These are phyloP conservation scores for Phengaris arion DNA, from an alignment of 2,888 invertebrate genomes.

Conservation along the genomic window DNA sequence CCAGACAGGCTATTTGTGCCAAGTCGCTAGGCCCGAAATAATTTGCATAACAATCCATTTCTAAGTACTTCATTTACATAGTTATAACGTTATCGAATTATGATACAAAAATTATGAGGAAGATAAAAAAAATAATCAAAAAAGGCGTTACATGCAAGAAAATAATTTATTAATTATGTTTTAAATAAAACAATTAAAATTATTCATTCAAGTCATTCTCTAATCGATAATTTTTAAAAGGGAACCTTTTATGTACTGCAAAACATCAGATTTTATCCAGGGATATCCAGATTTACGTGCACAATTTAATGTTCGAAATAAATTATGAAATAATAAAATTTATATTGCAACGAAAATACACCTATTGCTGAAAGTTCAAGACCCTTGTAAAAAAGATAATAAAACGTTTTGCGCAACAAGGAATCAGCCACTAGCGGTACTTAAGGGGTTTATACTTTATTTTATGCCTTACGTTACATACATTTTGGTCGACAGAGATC, in stretches of 20 bases:
- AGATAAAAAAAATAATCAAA: too few relatives aligned
- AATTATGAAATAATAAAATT: not conserved
- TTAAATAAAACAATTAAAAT: too few relatives aligned
- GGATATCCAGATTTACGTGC: not conserved
- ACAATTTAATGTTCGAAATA: not conserved
- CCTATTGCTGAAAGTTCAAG: constrained; percentile 2
- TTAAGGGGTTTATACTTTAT: constrained; percentile 17
- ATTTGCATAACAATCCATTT: constrained; percentile 55
- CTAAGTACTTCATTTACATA: constrained; percentile 34
- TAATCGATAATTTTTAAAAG: too few relatives aligned
- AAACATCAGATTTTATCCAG: not conserved
- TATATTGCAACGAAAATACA: not conserved
- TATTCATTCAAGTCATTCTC: too few relatives aligned
- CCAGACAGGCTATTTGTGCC: constrained; percentile 51
- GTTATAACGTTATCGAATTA: constrained; percentile 6
- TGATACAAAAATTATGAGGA: too few relatives aligned
- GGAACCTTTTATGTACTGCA: too few relatives aligned
- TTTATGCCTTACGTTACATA: constrained; percentile 5
- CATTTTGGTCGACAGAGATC: constrained; percentile 16
- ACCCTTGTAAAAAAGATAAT: constrained; percentile 16
- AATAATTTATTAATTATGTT: too few relatives aligned
- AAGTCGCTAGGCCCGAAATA: constrained; percentile 53
- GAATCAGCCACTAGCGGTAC: not conserved
- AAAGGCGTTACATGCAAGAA: too few relatives aligned
- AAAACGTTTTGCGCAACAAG: constrained; percentile 8